Base-by-base conservation (phyloP, 2,113 vertebrate genomes). In the Spizaetus ornatus region DNA sequence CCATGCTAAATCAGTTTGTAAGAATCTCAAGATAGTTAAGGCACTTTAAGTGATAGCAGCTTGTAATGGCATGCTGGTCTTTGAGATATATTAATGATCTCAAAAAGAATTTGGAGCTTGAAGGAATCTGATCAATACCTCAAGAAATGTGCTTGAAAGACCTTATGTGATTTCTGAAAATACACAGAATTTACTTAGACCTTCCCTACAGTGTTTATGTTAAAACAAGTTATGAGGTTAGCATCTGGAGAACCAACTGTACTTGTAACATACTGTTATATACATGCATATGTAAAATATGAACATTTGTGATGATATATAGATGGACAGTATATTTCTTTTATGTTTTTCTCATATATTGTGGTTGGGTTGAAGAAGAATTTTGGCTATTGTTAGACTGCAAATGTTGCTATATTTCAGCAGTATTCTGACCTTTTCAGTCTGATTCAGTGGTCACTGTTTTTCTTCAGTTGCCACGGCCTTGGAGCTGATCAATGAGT, bases 371-470 rank as follows among this genome's bases (percentile, higher is more conserved):
- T 43, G 48, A 52, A 61, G 53, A 45, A 78, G 20, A 48, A 59
- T 23, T 63, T 16, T 50, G 67, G 86, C 48, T 52, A 21, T 70
- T 53, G 76, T 45, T 48, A 83, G 87, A 18, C 70, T 61, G 59
- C 8, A 34, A 40, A 70, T 74, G 11, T 29, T 81, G 25, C 19
- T 61, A 3, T 42, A 38, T 32, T 73, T 45, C 87, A 92, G 45
- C 81, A 72, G 77, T 40, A 82, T 70, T 82, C 85, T 90, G 85
- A 90, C 71, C 79, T 94, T 94, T 96, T n/a, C 34, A 61, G n/a
- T 34, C 50, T 86, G 59, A 66, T 56, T 91, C 48, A 58, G 47
- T 52, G 76, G 83, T 21, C 32, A 65, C 55, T 63, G 48, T 4
- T 58, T 73, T 63, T 91, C 38, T 62, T 55, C 67, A 74, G 50